Percentiles rank a stretch among this genome's conserved stretches.
These are phyloP conservation scores for Epinephelus lanceolatus DNA, from an alignment of 2,113 vertebrate genomes.

Conservation along the genomic window DNA sequence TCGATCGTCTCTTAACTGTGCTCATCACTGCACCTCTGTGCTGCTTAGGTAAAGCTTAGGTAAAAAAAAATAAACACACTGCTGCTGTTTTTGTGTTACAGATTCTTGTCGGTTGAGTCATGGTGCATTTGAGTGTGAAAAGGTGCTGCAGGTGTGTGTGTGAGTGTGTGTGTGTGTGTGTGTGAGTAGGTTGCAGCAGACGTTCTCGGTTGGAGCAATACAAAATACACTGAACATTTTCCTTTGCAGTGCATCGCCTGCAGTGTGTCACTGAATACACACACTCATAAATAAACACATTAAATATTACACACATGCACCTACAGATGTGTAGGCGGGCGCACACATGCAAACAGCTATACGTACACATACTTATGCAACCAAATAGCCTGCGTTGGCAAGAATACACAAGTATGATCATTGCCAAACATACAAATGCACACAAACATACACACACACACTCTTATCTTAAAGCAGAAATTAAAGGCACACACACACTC, in stretches of 20 bases:
- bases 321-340: neutral
- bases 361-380: neutral
- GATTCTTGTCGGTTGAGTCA: conserved; percentile 14
- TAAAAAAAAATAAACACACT: neutral
- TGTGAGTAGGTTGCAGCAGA: conserved; percentile 29
- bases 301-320: conserved; percentile 2
- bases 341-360: neutral
- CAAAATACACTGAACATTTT: conserved; percentile 21
- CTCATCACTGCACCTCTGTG: neutral
- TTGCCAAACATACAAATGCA: neutral
- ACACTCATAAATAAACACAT: conserved; percentile 13
- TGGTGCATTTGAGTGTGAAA: conserved; percentile 24
- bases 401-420: neutral
- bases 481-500: conserved; percentile 14
- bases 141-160: conserved; percentile 12
- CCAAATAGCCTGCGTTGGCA: neutral
- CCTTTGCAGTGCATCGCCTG: neutral
- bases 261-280: conserved; percentile 17
- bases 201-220: conserved; percentile 1
- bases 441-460: neutral
- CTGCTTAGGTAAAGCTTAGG: neutral
- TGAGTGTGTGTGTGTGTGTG: conserved; percentile 10
- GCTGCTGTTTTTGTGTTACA: conserved; percentile 7
- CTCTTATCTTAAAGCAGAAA: neutral
- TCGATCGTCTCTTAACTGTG: neutral